Conservation (phyloP, 2,797 vertebrate species). For the Pachyuromys duprasi region DNA sequence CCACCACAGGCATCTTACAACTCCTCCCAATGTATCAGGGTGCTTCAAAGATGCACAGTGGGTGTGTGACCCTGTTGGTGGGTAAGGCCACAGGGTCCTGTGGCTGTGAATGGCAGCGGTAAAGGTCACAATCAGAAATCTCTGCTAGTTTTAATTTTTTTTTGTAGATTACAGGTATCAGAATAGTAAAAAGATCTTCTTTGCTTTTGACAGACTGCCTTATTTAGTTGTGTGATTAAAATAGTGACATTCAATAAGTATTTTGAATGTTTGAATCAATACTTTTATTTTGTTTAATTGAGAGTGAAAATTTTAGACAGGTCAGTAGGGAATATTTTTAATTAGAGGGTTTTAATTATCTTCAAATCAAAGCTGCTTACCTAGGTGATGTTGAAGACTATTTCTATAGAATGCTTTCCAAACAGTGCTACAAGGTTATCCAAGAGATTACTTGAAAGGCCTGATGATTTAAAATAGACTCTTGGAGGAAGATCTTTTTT, state of each 20-base stretch:
- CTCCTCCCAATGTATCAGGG: neutral
- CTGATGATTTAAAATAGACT: too few relatives aligned
- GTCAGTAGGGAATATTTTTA: neutral
- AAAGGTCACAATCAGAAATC: neutral
- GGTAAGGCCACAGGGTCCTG: fast-evolving
- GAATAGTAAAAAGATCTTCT: neutral
- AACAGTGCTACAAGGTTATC: fast-evolving
- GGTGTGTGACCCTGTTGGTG: fast-evolving
- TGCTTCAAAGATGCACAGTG: neutral
- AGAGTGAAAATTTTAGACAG: neutral
- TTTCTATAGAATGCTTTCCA: neutral
- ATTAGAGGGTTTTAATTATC: constrained; percentile 17
- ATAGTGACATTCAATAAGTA: neutral
- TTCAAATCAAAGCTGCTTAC: neutral
- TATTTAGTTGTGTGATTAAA: neutral
- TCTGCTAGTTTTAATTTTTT: neutral
- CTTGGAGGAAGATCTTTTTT: neutral
- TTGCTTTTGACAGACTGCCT: neutral
- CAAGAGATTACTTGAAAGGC: neutral
- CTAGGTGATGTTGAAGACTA: neutral
- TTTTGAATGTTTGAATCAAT: neutral
- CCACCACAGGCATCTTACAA: fast-evolving
- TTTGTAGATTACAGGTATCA: neutral
- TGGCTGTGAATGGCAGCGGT: fast-evolving
- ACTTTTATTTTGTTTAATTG: neutral